Conservation (phyloP, 1,140 invertebrate species). For the Octopus sinensis region DNA sequence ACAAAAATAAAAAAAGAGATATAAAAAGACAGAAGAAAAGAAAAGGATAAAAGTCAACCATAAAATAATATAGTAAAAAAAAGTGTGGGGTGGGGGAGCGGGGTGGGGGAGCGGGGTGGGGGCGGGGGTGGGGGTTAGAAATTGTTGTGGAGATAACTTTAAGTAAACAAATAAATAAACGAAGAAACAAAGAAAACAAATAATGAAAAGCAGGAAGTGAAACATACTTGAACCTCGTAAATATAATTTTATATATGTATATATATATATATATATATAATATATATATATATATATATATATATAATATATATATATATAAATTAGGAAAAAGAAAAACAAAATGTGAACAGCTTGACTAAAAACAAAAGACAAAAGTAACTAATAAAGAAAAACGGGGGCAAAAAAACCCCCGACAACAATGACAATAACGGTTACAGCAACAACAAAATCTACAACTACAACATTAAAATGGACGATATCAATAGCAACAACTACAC, state of each 20-base stretch:
- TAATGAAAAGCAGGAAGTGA: background rate
- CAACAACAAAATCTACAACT: too few relatives aligned
- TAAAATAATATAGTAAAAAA: background rate
- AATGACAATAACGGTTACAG: too few relatives aligned
- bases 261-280: conserved; percentile 6
- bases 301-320: background rate
- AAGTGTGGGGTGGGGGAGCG: background rate
- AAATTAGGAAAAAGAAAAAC: background rate
- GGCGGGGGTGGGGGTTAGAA: too few relatives aligned
- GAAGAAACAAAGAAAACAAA: background rate
- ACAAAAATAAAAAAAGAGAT: background rate
- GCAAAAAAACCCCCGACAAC: too few relatives aligned
- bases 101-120: too few relatives aligned
- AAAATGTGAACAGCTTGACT: too few relatives aligned
- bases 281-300: conserved; percentile 1
- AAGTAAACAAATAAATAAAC: background rate
- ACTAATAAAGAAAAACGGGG: too few relatives aligned
- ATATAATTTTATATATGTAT: background rate
- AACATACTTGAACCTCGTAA: background rate
- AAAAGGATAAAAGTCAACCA: background rate
- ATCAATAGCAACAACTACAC: too few relatives aligned
- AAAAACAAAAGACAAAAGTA: too few relatives aligned
- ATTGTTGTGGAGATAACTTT: too few relatives aligned
- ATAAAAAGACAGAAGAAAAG: background rate
- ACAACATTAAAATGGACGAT: too few relatives aligned